These are phyloP conservation scores for Notamacropus eugenii DNA, from an alignment of 2,797 vertebrate species.

Conservation along the genomic window DNA sequence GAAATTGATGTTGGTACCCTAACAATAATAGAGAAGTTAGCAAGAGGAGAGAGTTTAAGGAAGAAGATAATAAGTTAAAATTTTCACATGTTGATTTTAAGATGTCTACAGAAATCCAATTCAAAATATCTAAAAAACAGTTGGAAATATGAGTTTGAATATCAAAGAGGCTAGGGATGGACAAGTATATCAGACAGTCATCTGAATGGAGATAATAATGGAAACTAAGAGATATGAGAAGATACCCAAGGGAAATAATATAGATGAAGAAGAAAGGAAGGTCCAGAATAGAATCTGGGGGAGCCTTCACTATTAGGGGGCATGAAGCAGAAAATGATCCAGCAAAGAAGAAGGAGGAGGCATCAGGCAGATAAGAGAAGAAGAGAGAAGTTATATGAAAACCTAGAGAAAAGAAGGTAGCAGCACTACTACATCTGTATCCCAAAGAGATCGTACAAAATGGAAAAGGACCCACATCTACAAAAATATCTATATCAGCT, in stretches of 20 bases:
- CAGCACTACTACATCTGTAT: no score
- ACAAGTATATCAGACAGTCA: neutral
- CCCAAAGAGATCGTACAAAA: no score
- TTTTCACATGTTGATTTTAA: neutral
- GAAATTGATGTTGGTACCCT: neutral
- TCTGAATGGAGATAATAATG: neutral
- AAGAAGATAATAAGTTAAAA: neutral
- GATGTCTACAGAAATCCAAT: neutral
- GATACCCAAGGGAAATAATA: neutral
- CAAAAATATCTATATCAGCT: no score
- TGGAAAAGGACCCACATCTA: no score
- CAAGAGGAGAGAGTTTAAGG: neutral
- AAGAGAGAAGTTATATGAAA: neutral
- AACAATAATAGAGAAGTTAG: neutral
- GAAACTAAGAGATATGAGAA: neutral
- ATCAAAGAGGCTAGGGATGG: neutral
- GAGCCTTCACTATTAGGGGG: neutral
- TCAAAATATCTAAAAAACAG: neutral
- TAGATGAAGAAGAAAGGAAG: neutral
- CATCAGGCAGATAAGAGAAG: neutral
- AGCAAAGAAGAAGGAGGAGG: neutral
- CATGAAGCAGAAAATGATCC: neutral
- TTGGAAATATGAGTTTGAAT: neutral
- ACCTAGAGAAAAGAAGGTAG: neutral
- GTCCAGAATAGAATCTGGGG: neutral